Base-by-base conservation (phyloP, 2,113 vertebrate species). In the Callipepla californica region DNA sequence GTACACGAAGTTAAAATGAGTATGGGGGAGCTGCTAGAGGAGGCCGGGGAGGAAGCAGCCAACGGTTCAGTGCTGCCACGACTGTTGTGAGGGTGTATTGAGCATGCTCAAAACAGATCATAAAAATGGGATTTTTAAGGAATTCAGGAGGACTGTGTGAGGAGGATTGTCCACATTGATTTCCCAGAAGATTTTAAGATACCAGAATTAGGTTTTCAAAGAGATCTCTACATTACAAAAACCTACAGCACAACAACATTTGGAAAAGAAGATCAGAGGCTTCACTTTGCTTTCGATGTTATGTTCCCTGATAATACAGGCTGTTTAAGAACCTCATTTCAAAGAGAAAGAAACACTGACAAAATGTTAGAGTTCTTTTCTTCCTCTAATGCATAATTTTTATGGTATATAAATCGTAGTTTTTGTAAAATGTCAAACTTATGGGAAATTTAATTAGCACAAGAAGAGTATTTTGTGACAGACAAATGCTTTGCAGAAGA, bases 1-100 rank as follows among this genome's bases (percentile, higher is more conserved):
- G 75, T 72, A 87, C 51, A 80, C 28, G 51, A 28, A 94, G 68
- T 86, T 68, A 51, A 75, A 93, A 84, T 66, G 92, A 94, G 42
- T 51, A 25, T 68, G 79, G 59, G 85, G 63, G 82, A 94, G 69
- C 44, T 68, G 8, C 44, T 66, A 15, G 51, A 63, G 89, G 87
- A 93, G 86, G 47, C 57, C 70, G 3, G 0, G 66, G 63, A 40
- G 51, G 73, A 73, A 50, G 6, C 47, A 84, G 51, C 42, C 68
- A 78, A 51, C 1, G 30, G 9, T 18, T 7, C 76, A 59, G 68
- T 28, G 19, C 68, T 80, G 79, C 79, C 1, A 7, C 61, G 85
- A 88, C 72, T 38, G 55, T 48, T 21, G 51, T 21, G 15, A 57
- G 62, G 47, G 40, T 20, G 57, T 14, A 22, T 25, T 80, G 55